Evolutionary conservation across 2,888 invertebrate species (phyloP).

Genomic region (Unio delphinus): DNA sequence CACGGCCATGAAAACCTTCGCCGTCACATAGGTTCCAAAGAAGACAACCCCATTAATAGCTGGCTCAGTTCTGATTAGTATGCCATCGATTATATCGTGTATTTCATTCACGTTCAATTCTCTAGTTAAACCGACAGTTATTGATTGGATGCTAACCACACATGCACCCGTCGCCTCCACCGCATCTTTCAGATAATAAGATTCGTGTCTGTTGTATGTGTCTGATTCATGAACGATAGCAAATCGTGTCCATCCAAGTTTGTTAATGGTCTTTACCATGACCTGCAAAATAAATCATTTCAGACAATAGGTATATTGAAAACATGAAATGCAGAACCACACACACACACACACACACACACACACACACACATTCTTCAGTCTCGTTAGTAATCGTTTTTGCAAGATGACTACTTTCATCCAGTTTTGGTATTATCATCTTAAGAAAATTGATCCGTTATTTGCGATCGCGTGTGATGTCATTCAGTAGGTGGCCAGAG

Average conservation of each 20-base stretch:
- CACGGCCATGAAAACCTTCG: not conserved
- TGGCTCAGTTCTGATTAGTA: conserved; percentile 4
- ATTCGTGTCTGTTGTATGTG: conserved; percentile 6
- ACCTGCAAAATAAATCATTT: conserved; percentile 1
- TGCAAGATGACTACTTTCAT: too few relatives aligned
- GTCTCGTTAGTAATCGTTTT: too few relatives aligned
- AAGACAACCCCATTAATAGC: conserved; percentile 12
- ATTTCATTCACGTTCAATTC: conserved; percentile 1
- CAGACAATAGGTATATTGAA: not conserved
- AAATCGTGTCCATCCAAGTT: conserved; percentile 15
- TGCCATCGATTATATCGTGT: not conserved
- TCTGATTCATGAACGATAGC: conserved; percentile 14
- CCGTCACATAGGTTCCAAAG: conserved; percentile 4
- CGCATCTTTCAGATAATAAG: not conserved
- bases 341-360: too few relatives aligned
- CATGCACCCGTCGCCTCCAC: conserved; percentile 1
- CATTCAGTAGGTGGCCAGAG: too few relatives aligned
- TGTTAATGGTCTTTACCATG: conserved; percentile 6
- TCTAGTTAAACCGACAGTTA: not conserved
- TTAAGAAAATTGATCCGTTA: too few relatives aligned
- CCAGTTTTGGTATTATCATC: too few relatives aligned
- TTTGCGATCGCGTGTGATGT: too few relatives aligned
- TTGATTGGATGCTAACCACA: not conserved
- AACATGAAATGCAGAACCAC: too few relatives aligned
- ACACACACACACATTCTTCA: too few relatives aligned